These are phyloP conservation scores for Coptodon bakossiorum DNA, from an alignment of 2,113 vertebrate species.

Conservation along the genomic window DNA sequence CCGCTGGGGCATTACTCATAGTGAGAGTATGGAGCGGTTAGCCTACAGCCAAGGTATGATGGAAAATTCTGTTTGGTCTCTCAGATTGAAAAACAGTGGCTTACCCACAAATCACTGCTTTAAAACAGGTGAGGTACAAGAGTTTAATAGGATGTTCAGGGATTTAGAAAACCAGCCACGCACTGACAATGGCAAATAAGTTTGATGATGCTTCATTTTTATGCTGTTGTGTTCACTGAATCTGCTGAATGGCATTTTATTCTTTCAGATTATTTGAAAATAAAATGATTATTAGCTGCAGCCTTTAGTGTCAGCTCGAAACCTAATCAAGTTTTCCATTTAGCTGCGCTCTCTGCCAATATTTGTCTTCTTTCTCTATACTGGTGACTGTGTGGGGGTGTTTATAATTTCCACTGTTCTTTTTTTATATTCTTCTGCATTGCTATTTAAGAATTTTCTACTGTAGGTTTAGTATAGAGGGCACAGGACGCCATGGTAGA, in stretches of 20 bases:
- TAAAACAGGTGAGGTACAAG: neutral
- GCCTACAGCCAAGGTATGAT: constrained; percentile 73
- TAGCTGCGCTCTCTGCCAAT: neutral
- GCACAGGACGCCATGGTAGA: neutral
- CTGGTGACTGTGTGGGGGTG: neutral
- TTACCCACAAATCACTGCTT: neutral
- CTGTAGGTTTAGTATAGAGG: neutral
- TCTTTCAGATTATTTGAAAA: neutral
- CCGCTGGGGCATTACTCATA: constrained; percentile 76
- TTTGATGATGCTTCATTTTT: neutral
- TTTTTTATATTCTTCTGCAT: neutral
- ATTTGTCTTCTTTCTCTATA: neutral
- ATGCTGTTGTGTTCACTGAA: neutral
- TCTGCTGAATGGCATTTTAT: neutral
- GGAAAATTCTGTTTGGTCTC: neutral
- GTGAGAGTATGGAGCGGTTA: constrained; percentile 75
- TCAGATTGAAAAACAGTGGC: neutral
- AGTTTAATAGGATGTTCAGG: neutral
- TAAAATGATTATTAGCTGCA: neutral
- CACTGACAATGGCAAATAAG: neutral
- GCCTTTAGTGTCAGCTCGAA: neutral
- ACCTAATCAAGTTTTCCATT: neutral
- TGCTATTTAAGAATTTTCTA: neutral
- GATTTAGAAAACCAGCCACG: neutral
- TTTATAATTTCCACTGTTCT: neutral